phyloP scores from a whole-genome alignment of 1,140 invertebrate genomes.

The Ceratina australensis region DNA sequence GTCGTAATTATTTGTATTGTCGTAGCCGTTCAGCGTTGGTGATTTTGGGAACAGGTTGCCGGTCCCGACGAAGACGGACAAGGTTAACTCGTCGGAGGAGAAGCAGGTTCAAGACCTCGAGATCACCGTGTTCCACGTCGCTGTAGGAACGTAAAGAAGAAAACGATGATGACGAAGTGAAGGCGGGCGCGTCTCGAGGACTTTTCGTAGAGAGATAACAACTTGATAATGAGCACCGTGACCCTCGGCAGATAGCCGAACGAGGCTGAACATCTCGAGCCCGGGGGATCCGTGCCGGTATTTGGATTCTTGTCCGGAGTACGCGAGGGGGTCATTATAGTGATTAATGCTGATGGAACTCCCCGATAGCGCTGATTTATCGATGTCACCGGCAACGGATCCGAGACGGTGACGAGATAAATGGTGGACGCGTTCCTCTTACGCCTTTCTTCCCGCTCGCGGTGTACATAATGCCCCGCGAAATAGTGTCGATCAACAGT shows the following conservation, averaged over 20 bases:
- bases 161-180: neutral
- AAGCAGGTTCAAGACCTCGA: constrained; percentile 59
- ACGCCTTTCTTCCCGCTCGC: constrained; percentile 45
- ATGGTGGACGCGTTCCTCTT: constrained; percentile 63
- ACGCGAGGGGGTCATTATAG: constrained; percentile 74
- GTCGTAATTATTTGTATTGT: too few relatives aligned
- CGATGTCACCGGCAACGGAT: constrained; percentile 75
- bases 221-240: constrained; percentile 67
- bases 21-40: neutral
- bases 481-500: constrained; percentile 46
- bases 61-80: constrained; percentile 4
- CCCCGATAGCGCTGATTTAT: constrained; percentile 78
- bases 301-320: constrained; percentile 67
- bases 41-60: constrained; percentile 38
- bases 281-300: constrained; percentile 60
- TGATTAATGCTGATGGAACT: constrained; percentile 78
- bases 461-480: constrained; percentile 39
- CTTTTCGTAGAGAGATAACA: constrained; percentile 71
- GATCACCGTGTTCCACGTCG: neutral
- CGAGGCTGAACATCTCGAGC: constrained; percentile 63
- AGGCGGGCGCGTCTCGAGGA: constrained; percentile 50
- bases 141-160: constrained; percentile 1
- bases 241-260: constrained; percentile 68
- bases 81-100: constrained; percentile 45
- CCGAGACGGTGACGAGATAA: constrained; percentile 76